Base-by-base conservation (phyloP, 2,888 invertebrate genomes). In the Dynastes tityus region DNA sequence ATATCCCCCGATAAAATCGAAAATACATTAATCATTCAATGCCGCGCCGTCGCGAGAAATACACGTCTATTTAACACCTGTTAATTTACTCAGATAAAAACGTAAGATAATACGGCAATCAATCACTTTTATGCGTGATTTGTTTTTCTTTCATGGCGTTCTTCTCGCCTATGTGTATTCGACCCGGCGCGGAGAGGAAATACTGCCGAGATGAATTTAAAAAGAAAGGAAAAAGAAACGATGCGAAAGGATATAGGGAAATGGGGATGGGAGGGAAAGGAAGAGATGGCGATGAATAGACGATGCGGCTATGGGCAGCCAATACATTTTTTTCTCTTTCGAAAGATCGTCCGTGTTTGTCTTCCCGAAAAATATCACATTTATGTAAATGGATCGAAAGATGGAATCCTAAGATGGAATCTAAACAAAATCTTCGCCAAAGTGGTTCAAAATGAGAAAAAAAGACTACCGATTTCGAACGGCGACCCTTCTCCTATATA, bases 61-160 rank as follows among this genome's bases (percentile, higher is more conserved):
- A 22, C 55, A 45, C 76, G 58, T 49, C 76, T 55, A 76, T 67
- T 67, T 76, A 76, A 76, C 76, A 76, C 76, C 76, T 76, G 76
- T 76, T 76, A 76, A 76, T 76, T 76, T 76, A 76, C 76, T 55
- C 67, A 68, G 76, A 76, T 76, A 76, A 68, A 76, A 76, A 76
- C 22, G 67, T 76, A 67, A 78, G 78, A 78, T 78, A 78, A 71
- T 64, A 78, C 53, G 53, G 78, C 53, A 78, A 78, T 78, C 78
- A 78, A 78, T 78, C 78, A 78, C 73, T 73, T 53, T 76, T 45
- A 22, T 22, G 37, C 37, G 22, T 40, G 16, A 27, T 67, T 58
- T 27, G 45, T 45, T 13, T n/a, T 71, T 32, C 29, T 3, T 55
- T 58, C 40, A 22, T 73, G 27, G 45, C 49, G n/a, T 6, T 55